Evolutionary conservation across 2,888 invertebrate species (phyloP), one percentile per base, ranked within the genome.

Genomic region (Netelia inedita): DNA sequence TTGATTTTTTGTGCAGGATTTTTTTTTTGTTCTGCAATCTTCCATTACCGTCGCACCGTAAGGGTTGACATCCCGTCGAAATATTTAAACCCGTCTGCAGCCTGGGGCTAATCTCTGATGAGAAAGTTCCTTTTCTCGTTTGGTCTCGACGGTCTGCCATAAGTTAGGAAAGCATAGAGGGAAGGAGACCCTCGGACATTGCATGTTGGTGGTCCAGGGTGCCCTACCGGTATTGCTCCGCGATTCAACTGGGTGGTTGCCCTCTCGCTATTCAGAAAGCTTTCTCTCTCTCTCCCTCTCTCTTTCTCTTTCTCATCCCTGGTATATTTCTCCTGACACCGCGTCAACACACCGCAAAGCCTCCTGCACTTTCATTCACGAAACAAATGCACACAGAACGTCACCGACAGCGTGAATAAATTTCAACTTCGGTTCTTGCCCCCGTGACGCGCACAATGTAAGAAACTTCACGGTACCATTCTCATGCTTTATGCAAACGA

Each of bases 51-150:
- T 73, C 69, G 61, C 79, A 68, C 55, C 80, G 85, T 85, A 72
- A 81, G 76, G 80, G 89, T 88, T 87, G 87, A 86, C 88, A 87
- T 87, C 85, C 88, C 85, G 82, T 88, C 89, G 89, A 91, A 91
- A 92, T 91, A 91, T 91, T 92, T 90, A 91, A 90, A 88, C 88
- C 87, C 87, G 88, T 88, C 88, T 88, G 87, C 82, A 89, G 91
- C 91, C 91, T 79, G 83, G 61, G 91, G 90, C 90, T 88, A 88
- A 90, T 90, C 88, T 86, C 89, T 91, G 90, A 91, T 91, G 91
- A 91, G 89, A 91, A 90, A 89, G 87, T 88, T 86, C 86, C 86
- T 87, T 87, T 83, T 82, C 87, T 74, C 78, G 55, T 68, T 85
- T 79, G 68, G 86, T 86, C 86, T 87, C 86, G 87, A 86, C 87